Evolutionary conservation across 2,797 vertebrate species (phyloP).

Genomic region (Steatocranus sp.): DNA sequence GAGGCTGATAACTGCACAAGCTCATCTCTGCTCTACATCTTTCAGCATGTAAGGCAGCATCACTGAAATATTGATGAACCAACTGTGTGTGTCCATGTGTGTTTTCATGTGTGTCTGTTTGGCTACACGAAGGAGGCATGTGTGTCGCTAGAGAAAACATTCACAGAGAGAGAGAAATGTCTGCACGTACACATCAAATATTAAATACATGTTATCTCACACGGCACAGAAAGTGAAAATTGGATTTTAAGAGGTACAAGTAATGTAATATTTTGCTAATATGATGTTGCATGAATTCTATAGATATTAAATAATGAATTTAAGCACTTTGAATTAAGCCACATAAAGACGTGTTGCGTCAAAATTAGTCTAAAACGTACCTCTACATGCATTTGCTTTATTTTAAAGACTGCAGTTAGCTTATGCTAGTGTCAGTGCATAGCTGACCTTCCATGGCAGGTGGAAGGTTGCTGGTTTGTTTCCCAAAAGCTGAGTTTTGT

Average conservation of each 20-base stretch:
- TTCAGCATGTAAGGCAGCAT: constrained; percentile 50
- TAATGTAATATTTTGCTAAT: neutral
- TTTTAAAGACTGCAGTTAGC: neutral
- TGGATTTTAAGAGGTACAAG: neutral
- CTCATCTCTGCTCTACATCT: constrained; percentile 52
- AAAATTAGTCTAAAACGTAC: neutral
- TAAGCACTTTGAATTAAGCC: neutral
- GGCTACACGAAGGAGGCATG: neutral
- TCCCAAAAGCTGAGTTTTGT: neutral
- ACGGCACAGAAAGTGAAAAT: neutral
- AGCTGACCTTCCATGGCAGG: too few relatives aligned
- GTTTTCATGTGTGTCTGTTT: neutral
- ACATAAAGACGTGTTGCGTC: neutral
- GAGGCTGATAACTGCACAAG: constrained; percentile 3
- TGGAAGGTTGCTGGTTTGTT: neutral
- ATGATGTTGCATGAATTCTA: neutral
- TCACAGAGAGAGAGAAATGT: neutral
- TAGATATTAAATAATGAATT: neutral
- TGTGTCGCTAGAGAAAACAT: neutral
- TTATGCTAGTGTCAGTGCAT: neutral
- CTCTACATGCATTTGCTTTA: neutral
- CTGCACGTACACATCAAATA: neutral
- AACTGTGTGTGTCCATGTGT: constrained; percentile 2
- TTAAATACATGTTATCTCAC: neutral
- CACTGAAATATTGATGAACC: constrained; percentile 76